Base-by-base conservation (phyloP, 2,797 vertebrate genomes). In the Ctenopoma multispine region DNA sequence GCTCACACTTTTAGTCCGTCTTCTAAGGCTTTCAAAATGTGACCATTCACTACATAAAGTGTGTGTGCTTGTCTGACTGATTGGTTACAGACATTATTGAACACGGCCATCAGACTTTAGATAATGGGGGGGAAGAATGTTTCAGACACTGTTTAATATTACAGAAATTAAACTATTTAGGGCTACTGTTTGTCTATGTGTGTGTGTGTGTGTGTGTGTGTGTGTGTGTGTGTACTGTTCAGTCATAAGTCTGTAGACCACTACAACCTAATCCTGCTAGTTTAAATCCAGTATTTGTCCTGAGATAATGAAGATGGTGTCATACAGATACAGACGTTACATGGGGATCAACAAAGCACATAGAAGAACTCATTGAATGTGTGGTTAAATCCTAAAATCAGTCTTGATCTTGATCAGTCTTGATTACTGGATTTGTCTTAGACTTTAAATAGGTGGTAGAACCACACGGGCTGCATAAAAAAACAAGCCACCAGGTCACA, bases 381-480 rank as follows among this genome's bases (percentile, higher is more conserved):
- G 17, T 29, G 47, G 23, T 38, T 24, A 7, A 23, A 72, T 50
- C 12, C 29, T 27, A n/a, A 40, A 10, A 40, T 41, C 14, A 56
- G 8, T 31, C 17, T 72, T 23, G 27, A 36, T 36, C 11, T 36
- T 36, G 29, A 6, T 36, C 36, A 36, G 36, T 36, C 11, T 36
- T 57, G 55, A n/a, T 44, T 50, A 3, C 20, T 34, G 54, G 38
- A 31, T 21, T 29, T 44, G 3, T 23, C 23, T 14, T 15, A 3
- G 48, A 23, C 44, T 63, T 40, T n/a, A 24, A 41, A 24, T 36
- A 51, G 5, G 54, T 20, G 53, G 49, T 50, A 31, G 18, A 27
- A 27, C 17, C 50, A 36, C 36, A 70, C 63, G 47, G 48, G 43
- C 49, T 69, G n/a, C 29, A 14, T 58, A n/a, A 23, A 63, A 69